Conservation (phyloP, 2,113 vertebrate genomes). For the Ellobius talpinus region DNA sequence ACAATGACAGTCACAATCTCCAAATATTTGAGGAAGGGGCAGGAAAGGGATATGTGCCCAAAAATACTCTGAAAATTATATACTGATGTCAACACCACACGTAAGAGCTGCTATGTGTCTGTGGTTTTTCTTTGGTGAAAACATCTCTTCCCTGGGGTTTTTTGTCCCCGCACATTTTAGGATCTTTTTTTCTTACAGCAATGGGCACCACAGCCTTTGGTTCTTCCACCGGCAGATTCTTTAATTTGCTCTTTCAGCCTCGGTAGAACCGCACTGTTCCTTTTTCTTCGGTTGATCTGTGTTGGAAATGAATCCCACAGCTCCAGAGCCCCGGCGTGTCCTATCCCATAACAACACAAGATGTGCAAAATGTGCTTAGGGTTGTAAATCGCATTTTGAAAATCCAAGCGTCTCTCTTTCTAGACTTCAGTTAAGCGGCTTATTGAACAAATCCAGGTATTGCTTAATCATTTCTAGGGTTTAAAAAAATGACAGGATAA, state of each 20-base stretch:
- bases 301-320: slow-evolving; percentile 76
- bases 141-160: slow-evolving; percentile 58
- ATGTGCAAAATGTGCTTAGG: slow-evolving; percentile 80
- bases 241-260: slow-evolving; percentile 71
- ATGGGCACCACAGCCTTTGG: slow-evolving; percentile 21
- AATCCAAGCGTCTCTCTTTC: slow-evolving; percentile 64
- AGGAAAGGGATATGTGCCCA: slow-evolving; percentile 68
- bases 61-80: slow-evolving; percentile 77
- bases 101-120: slow-evolving; percentile 70
- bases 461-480: slow-evolving; percentile 52
- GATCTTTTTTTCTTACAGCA: neutral
- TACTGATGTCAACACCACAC: slow-evolving; percentile 79
- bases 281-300: slow-evolving; percentile 60
- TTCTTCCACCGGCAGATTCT: slow-evolving; percentile 25
- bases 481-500: neutral
- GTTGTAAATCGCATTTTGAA: slow-evolving; percentile 75
- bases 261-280: slow-evolving; percentile 13
- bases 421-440: slow-evolving; percentile 60
- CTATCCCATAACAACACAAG: slow-evolving; percentile 67
- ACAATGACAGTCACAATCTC: slow-evolving; percentile 80
- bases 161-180: neutral
- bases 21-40: slow-evolving; percentile 80
- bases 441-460: slow-evolving; percentile 71
- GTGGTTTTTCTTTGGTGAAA: slow-evolving; percentile 79
- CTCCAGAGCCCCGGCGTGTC: slow-evolving; percentile 9